Percentiles rank a stretch among this genome's conserved stretches.
Conservation (phyloP, 2,888 invertebrate genomes). For the Gymnocheta viridis region DNA sequence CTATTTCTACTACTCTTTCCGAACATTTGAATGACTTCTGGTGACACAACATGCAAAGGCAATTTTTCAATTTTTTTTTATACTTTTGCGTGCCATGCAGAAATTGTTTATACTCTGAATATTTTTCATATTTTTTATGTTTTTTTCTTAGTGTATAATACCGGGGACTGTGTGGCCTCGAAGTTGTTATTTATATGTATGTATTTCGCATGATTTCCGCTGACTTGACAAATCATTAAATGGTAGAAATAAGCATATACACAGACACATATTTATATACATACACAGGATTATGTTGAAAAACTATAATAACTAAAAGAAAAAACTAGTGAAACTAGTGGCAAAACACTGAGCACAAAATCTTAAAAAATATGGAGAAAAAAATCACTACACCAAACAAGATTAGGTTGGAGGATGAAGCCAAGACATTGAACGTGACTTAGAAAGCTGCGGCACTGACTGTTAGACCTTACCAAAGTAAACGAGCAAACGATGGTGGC, state of each 20-base stretch:
- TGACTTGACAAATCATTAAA: conserved; percentile 74
- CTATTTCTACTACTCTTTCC: conserved; percentile 14
- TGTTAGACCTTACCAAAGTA: neutral
- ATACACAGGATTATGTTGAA: conserved; percentile 9
- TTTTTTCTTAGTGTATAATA: neutral
- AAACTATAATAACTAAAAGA: neutral
- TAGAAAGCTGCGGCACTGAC: neutral
- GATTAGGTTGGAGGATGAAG: neutral
- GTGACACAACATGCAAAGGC: conserved; percentile 75
- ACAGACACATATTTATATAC: neutral
- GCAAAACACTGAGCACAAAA: conserved; percentile 24
- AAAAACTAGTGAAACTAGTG: conserved; percentile 9
- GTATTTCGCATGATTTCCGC: conserved; percentile 78
- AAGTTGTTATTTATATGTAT: conserved; percentile 72
- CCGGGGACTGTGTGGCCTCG: conserved; percentile 54
- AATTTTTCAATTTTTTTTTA: conserved; percentile 76
- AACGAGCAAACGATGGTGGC: conserved; percentile 14
- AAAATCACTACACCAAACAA: conserved; percentile 41
- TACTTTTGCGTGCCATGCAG: conserved; percentile 67
- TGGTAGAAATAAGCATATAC: conserved; percentile 21
- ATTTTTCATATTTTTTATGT: neutral
- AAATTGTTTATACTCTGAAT: conserved; percentile 55
- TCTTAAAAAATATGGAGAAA: conserved; percentile 11
- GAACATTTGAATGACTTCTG: conserved; percentile 54
- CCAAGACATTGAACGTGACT: conserved; percentile 51